A percentile compares a stretch with the other conserved stretches of the same genome.
Conservation (phyloP, 2,797 vertebrate species). For the Florisuga fusca region DNA sequence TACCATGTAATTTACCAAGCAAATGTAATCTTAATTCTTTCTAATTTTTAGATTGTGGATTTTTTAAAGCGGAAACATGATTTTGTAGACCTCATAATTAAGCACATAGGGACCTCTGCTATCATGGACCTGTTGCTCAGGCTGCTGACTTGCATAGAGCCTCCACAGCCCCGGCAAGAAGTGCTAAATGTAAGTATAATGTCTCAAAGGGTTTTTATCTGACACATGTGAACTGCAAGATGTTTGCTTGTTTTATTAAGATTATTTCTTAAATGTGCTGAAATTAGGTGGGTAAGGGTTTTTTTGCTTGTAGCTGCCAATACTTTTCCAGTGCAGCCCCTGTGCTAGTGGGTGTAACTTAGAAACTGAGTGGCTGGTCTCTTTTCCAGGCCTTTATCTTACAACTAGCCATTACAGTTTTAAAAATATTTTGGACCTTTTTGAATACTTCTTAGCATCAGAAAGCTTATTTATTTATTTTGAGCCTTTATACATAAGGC, state of each 20-base stretch:
- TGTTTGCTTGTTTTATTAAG: background rate
- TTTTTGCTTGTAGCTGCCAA: background rate
- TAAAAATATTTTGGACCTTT: background rate
- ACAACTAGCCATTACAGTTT: background rate
- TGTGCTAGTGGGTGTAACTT: background rate
- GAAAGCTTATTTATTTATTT: background rate
- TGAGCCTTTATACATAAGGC: background rate
- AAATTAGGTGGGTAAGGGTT: background rate
- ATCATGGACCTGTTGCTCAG: conserved; percentile 98
- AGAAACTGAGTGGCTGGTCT: background rate
- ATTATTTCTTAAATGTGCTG: background rate
- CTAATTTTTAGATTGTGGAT: conserved; percentile 89
- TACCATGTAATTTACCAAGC: background rate
- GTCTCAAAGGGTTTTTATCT: background rate
- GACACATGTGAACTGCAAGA: background rate
- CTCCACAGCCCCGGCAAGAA: conserved; percentile 94
- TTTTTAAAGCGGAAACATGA: conserved; percentile 95
- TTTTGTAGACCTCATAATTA: conserved; percentile 97
- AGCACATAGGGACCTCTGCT: conserved; percentile 98
- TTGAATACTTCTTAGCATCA: background rate
- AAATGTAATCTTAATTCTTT: background rate
- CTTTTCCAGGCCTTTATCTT: background rate
- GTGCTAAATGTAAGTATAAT: conserved; percentile 90
- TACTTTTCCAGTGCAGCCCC: background rate
- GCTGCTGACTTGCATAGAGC: conserved; percentile 97